Conservation (phyloP, 2,113 vertebrate species). For the Aythya baeri region DNA sequence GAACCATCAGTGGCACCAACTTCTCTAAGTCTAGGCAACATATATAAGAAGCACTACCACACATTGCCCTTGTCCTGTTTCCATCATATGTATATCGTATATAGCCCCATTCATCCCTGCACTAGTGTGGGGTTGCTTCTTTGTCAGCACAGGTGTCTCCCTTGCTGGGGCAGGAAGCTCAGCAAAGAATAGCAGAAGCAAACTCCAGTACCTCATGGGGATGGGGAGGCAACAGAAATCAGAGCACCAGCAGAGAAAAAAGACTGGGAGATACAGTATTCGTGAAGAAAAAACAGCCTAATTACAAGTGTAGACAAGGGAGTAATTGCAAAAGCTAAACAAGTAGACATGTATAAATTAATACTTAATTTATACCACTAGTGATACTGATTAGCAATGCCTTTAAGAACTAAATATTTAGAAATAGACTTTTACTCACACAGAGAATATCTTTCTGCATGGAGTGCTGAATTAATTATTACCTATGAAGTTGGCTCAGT, state of each 20-base stretch:
- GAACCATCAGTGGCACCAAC: background rate
- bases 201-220: background rate
- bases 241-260: background rate
- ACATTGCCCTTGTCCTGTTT: background rate
- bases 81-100: background rate
- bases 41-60: rapidly evolving
- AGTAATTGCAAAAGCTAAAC: background rate
- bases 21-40: background rate
- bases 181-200: background rate
- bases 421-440: background rate
- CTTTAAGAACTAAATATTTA: background rate
- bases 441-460: background rate
- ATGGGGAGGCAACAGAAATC: background rate
- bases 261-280: background rate
- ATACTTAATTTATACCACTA: background rate
- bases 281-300: background rate
- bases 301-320: background rate
- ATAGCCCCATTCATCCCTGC: background rate
- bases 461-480: background rate
- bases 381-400: background rate
- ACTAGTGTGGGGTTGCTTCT: rapidly evolving
- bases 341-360: background rate
- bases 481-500: background rate
- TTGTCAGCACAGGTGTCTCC: background rate
- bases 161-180: background rate